Evolutionary conservation across 2,888 invertebrate species (phyloP), one percentile per base, ranked within the genome.

Genomic region (Microplitis deprimator): DNA sequence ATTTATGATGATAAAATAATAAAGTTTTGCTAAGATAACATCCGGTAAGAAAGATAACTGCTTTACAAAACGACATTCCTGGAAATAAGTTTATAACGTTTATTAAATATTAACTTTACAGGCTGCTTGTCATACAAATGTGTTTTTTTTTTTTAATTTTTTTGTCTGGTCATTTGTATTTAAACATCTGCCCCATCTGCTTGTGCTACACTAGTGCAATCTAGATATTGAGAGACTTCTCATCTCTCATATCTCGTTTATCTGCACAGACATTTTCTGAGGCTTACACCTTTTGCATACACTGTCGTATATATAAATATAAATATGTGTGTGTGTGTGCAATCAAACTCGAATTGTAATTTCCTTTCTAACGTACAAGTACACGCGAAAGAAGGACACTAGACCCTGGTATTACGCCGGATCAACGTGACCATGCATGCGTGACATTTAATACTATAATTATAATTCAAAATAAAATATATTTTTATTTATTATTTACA

Each of bases 161-260:
- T 7, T 71, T 4, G 71, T 10, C 10, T 72, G 38, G 62, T 39
- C 29, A 72, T 61, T 70, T 20, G 59, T 40, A 61, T 39, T 61
- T 17, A 40, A 62, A 62, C 61, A 72, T 72, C 40, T 62, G 39
- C 62, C 40, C 61, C 71, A 72, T 72, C 61, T 40, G 71, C 38
- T 29, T 29, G 29, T 29, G 29, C 29, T 29, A 29, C 29, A 29
- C 39, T 17, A 20, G 60, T 39, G 8, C 61, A 72, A 40, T 72
- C 20, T 40, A 61, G 17, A 6, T 41, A 39, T 38, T 8, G 13
- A 61, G 39, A 38, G 13, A 10, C 61, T n/a, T 71, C 38, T 38
- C 61, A 71, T 59, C 60, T 59, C 60, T 71, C 39, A 50, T 50
- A 50, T 50, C 50, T 50, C 50, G 50, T 50, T 50, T 50, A 50